Base-by-base conservation (phyloP, 2,113 vertebrate species). In the Bostrychus sinensis region DNA sequence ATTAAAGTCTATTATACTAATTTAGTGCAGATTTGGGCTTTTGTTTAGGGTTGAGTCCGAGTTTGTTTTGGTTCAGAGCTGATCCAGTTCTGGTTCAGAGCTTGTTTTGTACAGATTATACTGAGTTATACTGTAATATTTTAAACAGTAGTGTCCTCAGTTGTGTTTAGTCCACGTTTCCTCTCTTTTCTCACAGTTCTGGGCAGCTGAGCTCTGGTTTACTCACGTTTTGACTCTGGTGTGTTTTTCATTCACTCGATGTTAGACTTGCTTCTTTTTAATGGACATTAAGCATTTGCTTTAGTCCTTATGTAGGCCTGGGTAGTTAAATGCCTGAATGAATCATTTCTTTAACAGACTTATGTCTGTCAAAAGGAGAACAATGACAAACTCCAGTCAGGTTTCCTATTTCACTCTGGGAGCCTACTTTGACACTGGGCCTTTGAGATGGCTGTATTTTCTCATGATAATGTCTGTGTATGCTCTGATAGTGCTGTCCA, bases 381-480 rank as follows among this genome's bases (percentile, higher is more conserved):
- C 13, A 12, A 50, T 26, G 46, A 12, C 7, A 23, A 50, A 50
- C 23, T 50, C 46, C 13, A 50, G 46, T 26, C 22, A 50, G 23
- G 23, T 26, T 26, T 50, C 23, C 12, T 13, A 50, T 26, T 50
- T 50, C 46, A 50, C 22, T 25, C 46, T 50, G 22, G 46, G 46
- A 50, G 46, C 46, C 13, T 50, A 26, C 23, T 9, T 26, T 16
- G 46, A 50, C 46, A 16, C 23, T 7, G 46, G 46, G 23, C 23
- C 14, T 50, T 26, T 50, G 13, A 50, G 13, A 50, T 50, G 46
- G 46, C 46, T 50, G 46, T 50, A 50, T 26, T 50, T 50, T 13
- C 3, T 26, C 4, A 6, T 50, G 2, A 16, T n/a, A 8, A 25
- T 72, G 20, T 42, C 8, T 17, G 19, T 80, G 1, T 80, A 77